Evolutionary conservation across 2,797 vertebrate genomes (phyloP).

Genomic region (Emydoidea blandingii): DNA sequence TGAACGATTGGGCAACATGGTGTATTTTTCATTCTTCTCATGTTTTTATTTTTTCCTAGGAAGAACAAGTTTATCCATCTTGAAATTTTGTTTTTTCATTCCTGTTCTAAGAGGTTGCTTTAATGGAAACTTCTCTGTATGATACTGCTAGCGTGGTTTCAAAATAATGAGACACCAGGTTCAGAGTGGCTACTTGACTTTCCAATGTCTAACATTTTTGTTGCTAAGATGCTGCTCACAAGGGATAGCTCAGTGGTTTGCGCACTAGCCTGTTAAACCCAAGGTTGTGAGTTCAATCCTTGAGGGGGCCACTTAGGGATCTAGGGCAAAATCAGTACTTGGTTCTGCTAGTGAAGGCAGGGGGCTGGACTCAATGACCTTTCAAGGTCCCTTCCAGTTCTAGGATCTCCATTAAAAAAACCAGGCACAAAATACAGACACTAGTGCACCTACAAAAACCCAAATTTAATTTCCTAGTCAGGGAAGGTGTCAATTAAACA

Average conservation of each 20-base stretch:
- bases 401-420: not conserved
- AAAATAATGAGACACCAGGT: slow-evolving; percentile 18
- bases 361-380: too few relatives aligned
- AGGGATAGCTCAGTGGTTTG: too few relatives aligned
- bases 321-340: too few relatives aligned
- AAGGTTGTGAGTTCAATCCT: too few relatives aligned
- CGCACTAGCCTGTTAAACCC: too few relatives aligned
- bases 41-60: not conserved
- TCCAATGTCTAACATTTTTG: not conserved
- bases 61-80: not conserved
- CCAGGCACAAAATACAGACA: not conserved
- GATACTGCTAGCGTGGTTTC: not conserved
- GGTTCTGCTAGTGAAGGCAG: too few relatives aligned
- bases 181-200: not conserved
- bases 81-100: not conserved
- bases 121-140: not conserved
- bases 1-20: not conserved
- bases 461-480: not conserved
- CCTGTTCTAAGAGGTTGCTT: not conserved
- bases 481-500: not conserved
- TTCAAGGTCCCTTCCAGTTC: too few relatives aligned
- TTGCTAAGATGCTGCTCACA: not conserved
- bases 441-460: not conserved
- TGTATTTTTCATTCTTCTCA: not conserved
- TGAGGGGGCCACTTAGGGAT: too few relatives aligned